phyloP scores from a whole-genome alignment of 2,888 invertebrate species.

The Thalpophila matura region DNA sequence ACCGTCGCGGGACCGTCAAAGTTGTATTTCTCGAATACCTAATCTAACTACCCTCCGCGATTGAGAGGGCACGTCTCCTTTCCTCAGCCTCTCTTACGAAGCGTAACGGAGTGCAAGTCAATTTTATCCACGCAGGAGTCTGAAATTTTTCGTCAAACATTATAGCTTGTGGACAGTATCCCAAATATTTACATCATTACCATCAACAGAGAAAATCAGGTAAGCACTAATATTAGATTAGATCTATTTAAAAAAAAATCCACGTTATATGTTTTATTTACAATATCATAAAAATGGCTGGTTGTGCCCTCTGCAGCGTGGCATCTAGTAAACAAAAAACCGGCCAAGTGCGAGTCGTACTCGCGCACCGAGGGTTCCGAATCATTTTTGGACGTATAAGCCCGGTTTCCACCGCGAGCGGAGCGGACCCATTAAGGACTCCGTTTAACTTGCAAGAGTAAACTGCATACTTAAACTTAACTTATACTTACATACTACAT shows the following conservation, averaged over 20 bases:
- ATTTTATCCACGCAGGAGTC: background rate
- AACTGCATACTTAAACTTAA: no score
- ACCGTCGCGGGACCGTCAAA: background rate
- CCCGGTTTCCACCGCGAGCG: no score
- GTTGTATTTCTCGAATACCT: constrained; percentile 1
- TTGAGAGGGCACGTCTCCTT: background rate
- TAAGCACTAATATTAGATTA: background rate
- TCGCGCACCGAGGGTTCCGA: no score
- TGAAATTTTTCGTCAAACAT: background rate
- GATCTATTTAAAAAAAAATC: background rate
- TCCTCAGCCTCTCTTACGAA: background rate
- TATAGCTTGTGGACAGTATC: background rate
- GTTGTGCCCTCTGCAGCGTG: background rate
- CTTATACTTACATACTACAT: no score
- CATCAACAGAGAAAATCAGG: background rate
- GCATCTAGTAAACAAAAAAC: background rate
- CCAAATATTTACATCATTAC: background rate
- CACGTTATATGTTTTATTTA: background rate
- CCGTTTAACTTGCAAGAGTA: no score
- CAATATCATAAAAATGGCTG: background rate
- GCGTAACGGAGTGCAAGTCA: background rate
- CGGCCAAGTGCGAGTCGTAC: no score
- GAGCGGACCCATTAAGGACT: no score
- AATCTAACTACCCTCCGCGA: background rate
- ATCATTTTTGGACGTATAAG: no score